Conservation (phyloP, 2,113 vertebrate genomes). For the Eidolon helvum region DNA sequence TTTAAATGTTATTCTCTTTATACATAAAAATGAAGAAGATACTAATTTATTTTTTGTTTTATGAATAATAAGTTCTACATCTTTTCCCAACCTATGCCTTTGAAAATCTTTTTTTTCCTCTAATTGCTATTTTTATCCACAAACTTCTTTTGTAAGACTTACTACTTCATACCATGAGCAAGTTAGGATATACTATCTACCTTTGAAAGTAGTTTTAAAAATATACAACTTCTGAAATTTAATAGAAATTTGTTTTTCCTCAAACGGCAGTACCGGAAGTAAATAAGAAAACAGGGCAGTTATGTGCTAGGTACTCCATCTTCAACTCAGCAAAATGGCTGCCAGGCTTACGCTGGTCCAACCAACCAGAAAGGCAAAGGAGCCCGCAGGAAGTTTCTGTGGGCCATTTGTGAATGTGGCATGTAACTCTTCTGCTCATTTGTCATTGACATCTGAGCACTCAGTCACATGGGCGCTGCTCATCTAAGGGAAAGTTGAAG, state of each 20-base stretch:
- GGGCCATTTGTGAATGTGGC: not conserved
- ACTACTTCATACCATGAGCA: not conserved
- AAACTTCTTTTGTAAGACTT: not conserved
- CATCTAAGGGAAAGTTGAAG: not conserved
- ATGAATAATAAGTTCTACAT: not conserved
- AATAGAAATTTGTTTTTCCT: not conserved
- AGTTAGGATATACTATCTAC: not conserved
- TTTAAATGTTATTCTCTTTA: not conserved
- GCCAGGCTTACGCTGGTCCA: not conserved
- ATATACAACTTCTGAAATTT: not conserved
- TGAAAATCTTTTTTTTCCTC: not conserved
- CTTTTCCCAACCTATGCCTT: not conserved
- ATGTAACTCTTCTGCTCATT: no score
- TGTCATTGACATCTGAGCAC: not conserved
- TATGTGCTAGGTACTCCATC: no score
- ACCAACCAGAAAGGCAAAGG: not conserved
- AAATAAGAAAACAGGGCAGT: not conserved
- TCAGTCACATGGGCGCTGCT: not conserved
- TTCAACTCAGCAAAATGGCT: not conserved
- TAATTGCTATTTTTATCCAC: not conserved
- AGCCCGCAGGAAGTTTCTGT: not conserved
- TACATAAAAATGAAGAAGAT: not conserved
- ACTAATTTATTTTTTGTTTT: not conserved
- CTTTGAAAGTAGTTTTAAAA: not conserved
- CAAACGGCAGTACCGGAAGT: not conserved